Conservation (phyloP, 2,888 invertebrate species). For the Lasioglossum figueresi region DNA sequence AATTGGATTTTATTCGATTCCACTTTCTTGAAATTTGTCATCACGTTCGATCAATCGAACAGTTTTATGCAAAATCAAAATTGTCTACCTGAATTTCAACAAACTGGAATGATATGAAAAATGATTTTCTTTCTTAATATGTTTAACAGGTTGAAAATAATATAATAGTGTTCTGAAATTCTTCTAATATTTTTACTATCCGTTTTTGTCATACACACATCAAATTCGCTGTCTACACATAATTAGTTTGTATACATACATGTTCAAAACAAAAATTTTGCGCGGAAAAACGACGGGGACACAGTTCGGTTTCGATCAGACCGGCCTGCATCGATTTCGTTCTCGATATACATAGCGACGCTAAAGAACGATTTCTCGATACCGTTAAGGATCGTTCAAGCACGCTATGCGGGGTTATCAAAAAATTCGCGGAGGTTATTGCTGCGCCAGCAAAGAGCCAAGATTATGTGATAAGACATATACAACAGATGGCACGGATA, state of each 20-base stretch:
- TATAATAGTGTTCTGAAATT: too few species aligned
- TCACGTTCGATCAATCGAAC: not conserved
- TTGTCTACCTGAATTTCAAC: too few species aligned
- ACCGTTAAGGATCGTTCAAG: slow-evolving; percentile 26
- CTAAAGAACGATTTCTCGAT: slow-evolving; percentile 23
- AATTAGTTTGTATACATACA: too few species aligned
- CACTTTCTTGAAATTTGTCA: too few species aligned
- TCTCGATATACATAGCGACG: slow-evolving; percentile 5
- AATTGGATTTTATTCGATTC: too few species aligned
- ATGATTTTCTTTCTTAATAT: too few species aligned
- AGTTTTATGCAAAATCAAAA: not conserved
- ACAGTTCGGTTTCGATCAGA: not conserved
- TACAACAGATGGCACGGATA: not conserved
- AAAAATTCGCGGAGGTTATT: slow-evolving; percentile 45
- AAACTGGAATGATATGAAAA: too few species aligned
- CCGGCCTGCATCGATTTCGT: slow-evolving; percentile 28
- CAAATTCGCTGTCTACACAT: too few species aligned
- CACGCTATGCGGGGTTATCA: slow-evolving; percentile 33
- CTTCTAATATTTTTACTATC: too few species aligned
- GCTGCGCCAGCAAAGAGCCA: slow-evolving; percentile 15
- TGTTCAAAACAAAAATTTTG: not conserved
- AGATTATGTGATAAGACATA: slow-evolving; percentile 37
- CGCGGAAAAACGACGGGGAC: not conserved
- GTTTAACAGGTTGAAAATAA: too few species aligned
- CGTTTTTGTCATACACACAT: too few species aligned